Evolutionary conservation across 2,888 invertebrate genomes (phyloP).

Genomic region (Hydrotaea diabolus): DNA sequence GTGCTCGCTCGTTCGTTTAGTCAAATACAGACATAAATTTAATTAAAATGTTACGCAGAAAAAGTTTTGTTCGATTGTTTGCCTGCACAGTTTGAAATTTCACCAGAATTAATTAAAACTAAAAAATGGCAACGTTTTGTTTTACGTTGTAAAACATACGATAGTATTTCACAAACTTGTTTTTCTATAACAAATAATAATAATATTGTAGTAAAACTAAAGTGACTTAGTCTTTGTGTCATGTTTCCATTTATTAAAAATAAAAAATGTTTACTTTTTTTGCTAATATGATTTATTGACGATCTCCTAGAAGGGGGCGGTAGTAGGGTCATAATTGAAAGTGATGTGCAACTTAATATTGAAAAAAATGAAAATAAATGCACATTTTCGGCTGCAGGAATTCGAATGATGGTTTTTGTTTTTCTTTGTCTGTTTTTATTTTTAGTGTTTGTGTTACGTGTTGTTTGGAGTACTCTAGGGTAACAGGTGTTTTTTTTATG

Average conservation of each 20-base stretch:
- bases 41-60: background rate
- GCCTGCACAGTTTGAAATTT: background rate
- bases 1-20: too few species aligned
- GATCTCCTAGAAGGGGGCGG: background rate
- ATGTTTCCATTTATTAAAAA: constrained; percentile 36
- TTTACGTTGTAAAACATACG: background rate
- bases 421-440: too few species aligned
- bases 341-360: too few species aligned
- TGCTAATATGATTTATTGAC: constrained; percentile 34
- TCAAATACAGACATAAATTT: background rate
- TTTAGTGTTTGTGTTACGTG: too few species aligned
- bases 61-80: background rate
- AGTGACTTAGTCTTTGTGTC: constrained; percentile 47
- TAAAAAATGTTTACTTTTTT: constrained; percentile 37
- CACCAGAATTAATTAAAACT: background rate
- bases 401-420: too few species aligned
- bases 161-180: constrained; percentile 1
- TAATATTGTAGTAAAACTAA: constrained; percentile 28
- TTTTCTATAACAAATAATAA: background rate
- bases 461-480: too few species aligned
- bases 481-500: too few species aligned
- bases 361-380: too few species aligned
- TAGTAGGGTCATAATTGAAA: background rate
- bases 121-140: background rate
- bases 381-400: too few species aligned